phyloP scores from a whole-genome alignment of 2,797 vertebrate genomes.

The Mallotus villosus region DNA sequence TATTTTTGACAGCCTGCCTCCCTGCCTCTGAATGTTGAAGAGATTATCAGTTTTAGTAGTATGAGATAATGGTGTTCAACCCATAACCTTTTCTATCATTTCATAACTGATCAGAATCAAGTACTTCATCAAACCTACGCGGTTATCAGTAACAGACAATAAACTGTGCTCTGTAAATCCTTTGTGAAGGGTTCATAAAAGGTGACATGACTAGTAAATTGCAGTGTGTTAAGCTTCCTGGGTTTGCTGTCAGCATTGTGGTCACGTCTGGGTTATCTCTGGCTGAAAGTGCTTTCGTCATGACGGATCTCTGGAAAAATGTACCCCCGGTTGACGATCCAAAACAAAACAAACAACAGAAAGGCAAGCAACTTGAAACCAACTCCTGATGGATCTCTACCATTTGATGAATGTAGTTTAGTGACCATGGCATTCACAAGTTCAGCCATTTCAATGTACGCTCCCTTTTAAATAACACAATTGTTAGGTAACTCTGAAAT shows the following conservation, averaged over 20 bases:
- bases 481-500: background rate
- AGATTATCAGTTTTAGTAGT: too few relatives aligned
- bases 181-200: background rate
- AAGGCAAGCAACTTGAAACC: constrained; percentile 27
- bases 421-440: background rate
- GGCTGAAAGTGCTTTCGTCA: constrained; percentile 54
- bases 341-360: constrained; percentile 22
- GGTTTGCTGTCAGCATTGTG: constrained; percentile 56
- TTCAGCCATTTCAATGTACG: background rate
- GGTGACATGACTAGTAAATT: constrained; percentile 55
- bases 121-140: background rate
- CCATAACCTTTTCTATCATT: background rate
- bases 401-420: background rate
- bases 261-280: constrained; percentile 68
- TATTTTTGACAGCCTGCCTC: background rate
- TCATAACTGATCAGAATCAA: background rate
- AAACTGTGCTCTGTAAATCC: background rate
- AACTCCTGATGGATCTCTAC: constrained; percentile 44
- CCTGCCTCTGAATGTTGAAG: too few relatives aligned
- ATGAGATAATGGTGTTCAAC: too few relatives aligned
- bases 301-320: constrained; percentile 52
- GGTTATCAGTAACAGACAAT: background rate
- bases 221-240: constrained; percentile 45
- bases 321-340: constrained; percentile 33
- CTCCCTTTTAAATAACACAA: background rate